These are phyloP conservation scores for Ornithoptera priamus DNA, from an alignment of 2,888 invertebrate genomes.

Conservation along the genomic window DNA sequence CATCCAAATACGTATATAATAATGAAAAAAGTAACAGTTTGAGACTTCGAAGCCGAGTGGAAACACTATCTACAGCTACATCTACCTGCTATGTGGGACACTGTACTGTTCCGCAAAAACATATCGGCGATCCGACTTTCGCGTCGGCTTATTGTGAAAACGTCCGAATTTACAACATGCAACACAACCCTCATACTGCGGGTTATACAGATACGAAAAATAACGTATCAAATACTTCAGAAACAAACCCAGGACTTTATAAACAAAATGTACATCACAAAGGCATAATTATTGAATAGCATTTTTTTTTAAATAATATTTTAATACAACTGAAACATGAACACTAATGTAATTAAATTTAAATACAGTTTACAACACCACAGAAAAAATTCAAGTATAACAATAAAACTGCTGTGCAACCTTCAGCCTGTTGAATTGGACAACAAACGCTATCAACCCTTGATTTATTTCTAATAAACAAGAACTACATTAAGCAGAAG, in stretches of 20 bases:
- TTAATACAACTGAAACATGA: too few relatives aligned
- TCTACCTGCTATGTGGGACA: conserved; percentile 12
- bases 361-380: too few relatives aligned
- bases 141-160: background rate
- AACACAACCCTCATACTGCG: conserved; percentile 1
- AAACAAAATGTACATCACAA: too few relatives aligned
- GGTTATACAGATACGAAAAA: background rate
- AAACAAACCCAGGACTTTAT: too few relatives aligned
- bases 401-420: too few relatives aligned
- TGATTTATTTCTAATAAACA: too few relatives aligned
- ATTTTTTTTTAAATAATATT: too few relatives aligned
- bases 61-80: conserved; percentile 8
- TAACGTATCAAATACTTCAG: background rate
- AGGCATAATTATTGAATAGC: too few relatives aligned
- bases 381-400: background rate
- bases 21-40: background rate
- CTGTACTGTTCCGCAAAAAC: conserved; percentile 14
- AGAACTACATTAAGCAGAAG: too few relatives aligned
- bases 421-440: too few relatives aligned
- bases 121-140: conserved; percentile 13
- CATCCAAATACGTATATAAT: background rate
- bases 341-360: too few relatives aligned
- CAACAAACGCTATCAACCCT: too few relatives aligned
- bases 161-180: conserved; percentile 7
- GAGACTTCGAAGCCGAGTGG: conserved; percentile 2